Conservation (phyloP, 2,797 vertebrate genomes). For the Scleropages formosus region DNA sequence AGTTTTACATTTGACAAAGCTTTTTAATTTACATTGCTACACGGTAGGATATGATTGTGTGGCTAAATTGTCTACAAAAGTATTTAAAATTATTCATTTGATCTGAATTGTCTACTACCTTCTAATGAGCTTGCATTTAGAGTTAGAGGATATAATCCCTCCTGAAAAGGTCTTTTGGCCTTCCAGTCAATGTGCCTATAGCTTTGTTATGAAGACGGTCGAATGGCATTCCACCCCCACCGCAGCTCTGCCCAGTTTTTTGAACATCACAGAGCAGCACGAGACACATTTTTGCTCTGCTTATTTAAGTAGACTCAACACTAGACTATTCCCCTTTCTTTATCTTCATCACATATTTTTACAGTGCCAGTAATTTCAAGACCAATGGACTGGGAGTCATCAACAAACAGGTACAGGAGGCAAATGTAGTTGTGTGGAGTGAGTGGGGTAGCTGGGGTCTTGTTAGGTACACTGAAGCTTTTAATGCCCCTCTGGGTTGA, state of each 20-base stretch:
- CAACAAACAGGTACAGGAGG: slow-evolving; percentile 24
- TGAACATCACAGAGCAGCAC: slow-evolving; percentile 1
- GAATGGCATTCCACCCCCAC: no score
- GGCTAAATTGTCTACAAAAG: neutral
- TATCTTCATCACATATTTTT: slow-evolving; percentile 24
- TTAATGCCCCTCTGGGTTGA: slow-evolving; percentile 17
- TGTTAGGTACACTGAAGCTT: slow-evolving; percentile 3
- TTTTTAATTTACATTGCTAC: no score
- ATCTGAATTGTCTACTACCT: neutral
- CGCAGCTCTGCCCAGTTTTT: no score
- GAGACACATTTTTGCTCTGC: neutral
- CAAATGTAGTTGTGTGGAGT: slow-evolving; percentile 23
- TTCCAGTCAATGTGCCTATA: no score
- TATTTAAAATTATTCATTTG: neutral
- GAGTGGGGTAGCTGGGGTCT: neutral
- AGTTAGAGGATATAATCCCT: no score
- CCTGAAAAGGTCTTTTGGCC: no score
- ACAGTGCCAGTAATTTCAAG: neutral
- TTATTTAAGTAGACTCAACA: neutral
- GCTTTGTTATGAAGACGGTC: no score
- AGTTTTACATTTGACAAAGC: no score
- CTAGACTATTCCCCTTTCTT: neutral
- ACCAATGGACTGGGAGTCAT: slow-evolving; percentile 3
- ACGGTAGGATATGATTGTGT: neutral
- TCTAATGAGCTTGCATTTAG: neutral